Evolutionary conservation across 2,888 invertebrate species (phyloP).

Genomic region (Allacma fusca): DNA sequence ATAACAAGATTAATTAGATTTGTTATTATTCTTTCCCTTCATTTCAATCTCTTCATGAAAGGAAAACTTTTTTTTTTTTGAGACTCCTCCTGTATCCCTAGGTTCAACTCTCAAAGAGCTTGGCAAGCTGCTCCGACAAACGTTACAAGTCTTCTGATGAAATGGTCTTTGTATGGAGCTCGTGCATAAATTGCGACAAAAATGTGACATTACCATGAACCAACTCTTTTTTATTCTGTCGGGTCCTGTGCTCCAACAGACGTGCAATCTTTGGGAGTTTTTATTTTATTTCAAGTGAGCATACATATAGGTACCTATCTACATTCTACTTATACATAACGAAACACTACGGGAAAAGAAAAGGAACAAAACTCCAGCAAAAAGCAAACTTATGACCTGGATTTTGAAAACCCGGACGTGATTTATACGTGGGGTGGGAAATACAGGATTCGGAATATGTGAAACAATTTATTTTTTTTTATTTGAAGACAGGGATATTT

Average conservation of each 20-base stretch:
- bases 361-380: neutral
- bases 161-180: conserved; percentile 12
- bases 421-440: neutral
- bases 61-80: neutral
- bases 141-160: neutral
- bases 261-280: too few species aligned
- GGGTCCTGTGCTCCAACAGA: too few species aligned
- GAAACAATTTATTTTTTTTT: conserved; percentile 5
- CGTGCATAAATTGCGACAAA: conserved; percentile 11
- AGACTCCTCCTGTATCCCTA: neutral
- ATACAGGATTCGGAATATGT: neutral
- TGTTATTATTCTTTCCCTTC: conserved; percentile 18
- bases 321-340: too few species aligned
- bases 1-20: conserved; percentile 21
- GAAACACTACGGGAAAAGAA: too few species aligned
- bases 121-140: too few species aligned
- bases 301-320: too few species aligned
- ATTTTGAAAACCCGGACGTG: neutral
- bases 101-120: neutral
- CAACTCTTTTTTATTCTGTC: too few species aligned
- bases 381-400: conserved; percentile 16
- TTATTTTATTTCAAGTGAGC: too few species aligned
- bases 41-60: neutral
- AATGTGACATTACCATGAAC: neutral
- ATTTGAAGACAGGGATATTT: too few species aligned